Evolutionary conservation across 2,888 invertebrate species (phyloP).

Genomic region (Troides oblongomaculatus): DNA sequence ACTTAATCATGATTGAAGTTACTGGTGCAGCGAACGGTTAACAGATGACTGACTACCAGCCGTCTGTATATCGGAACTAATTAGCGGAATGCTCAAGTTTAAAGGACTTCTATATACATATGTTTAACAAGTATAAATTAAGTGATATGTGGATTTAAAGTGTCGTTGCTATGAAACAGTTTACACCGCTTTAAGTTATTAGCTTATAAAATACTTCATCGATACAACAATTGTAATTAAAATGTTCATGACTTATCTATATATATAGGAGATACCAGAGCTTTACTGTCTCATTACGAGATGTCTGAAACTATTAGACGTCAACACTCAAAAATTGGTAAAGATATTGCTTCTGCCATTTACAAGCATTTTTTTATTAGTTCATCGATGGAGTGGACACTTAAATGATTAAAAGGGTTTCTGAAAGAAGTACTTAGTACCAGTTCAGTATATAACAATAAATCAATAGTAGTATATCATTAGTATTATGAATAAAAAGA

Average conservation of each 20-base stretch:
- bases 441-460: not conserved
- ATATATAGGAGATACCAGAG: too few species aligned
- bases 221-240: too few species aligned
- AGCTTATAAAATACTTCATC: not conserved
- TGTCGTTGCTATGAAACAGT: not conserved
- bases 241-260: too few species aligned
- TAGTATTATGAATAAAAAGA: not conserved
- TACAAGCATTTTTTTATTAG: too few species aligned
- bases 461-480: not conserved
- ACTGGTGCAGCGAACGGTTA: conserved; percentile 16
- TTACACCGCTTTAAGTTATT: not conserved
- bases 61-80: conserved; percentile 11
- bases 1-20: conserved; percentile 12
- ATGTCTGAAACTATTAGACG: too few species aligned
- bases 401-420: too few species aligned
- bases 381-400: too few species aligned
- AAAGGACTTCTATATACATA: not conserved
- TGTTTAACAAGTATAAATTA: not conserved
- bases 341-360: too few species aligned
- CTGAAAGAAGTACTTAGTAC: not conserved
- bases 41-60: conserved; percentile 1
- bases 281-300: too few species aligned
- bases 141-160: not conserved
- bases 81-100: conserved; percentile 6
- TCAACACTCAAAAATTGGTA: too few species aligned